phyloP scores from a whole-genome alignment of 2,888 invertebrate genomes.

The Nemoura dubitans region DNA sequence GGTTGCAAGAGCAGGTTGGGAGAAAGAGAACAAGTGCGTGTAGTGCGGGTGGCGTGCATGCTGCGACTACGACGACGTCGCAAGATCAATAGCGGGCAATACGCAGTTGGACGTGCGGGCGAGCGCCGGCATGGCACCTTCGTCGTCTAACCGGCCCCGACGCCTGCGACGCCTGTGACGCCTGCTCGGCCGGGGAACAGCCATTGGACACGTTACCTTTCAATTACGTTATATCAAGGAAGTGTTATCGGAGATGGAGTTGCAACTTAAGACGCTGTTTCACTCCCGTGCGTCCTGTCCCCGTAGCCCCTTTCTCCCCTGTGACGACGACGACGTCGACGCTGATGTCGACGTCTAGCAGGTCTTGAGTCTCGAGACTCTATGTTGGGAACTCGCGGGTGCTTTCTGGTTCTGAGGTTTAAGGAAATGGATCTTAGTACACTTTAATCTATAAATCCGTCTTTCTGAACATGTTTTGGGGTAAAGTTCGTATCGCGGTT shows the following conservation, averaged over 20 bases:
- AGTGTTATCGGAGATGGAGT: conserved; percentile 7
- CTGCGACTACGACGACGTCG: not conserved
- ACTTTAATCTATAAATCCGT: conserved; percentile 12
- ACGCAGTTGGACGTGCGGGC: not conserved
- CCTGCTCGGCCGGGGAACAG: not conserved
- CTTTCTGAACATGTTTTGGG: conserved; percentile 7
- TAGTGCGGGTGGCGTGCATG: not conserved
- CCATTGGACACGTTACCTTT: conserved; percentile 24
- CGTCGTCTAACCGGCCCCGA: not conserved
- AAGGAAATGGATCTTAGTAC: conserved; percentile 12
- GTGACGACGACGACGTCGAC: not conserved
- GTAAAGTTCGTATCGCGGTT: not conserved
- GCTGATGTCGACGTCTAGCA: no score
- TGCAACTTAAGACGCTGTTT: not conserved
- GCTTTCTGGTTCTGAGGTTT: conserved; percentile 4
- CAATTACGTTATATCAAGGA: conserved; percentile 13
- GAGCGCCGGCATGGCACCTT: not conserved
- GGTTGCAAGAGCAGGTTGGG: not conserved
- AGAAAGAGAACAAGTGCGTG: not conserved
- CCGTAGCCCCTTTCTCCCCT: not conserved
- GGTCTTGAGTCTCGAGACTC: not conserved
- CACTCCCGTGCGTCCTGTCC: not conserved
- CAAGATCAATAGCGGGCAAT: conserved; percentile 4
- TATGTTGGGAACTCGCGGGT: not conserved
- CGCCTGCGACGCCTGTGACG: not conserved